Conservation (phyloP, 1,140 invertebrate species). For the Tetragnatha versicolor region DNA sequence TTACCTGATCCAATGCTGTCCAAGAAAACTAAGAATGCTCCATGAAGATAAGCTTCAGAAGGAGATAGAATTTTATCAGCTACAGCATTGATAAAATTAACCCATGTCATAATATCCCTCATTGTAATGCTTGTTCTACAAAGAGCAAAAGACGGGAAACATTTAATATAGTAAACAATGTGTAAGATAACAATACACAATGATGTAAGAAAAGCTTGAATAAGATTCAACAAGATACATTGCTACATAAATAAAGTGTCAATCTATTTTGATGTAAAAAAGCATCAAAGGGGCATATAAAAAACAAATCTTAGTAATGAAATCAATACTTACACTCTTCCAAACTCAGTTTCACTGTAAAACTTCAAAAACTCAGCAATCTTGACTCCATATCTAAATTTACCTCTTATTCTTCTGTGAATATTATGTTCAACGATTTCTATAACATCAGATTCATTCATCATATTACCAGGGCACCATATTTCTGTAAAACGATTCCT, state of each 20-base stretch:
- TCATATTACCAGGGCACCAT: constrained; percentile 85
- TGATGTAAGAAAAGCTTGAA: not conserved
- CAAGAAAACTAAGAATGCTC: constrained; percentile 87
- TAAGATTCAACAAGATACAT: no score
- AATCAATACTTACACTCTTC: constrained; percentile 68
- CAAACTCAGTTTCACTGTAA: constrained; percentile 76
- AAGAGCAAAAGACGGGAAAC: no score
- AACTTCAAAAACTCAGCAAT: constrained; percentile 84
- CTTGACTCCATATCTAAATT: not conserved
- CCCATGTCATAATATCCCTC: constrained; percentile 91
- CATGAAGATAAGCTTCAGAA: constrained; percentile 81
- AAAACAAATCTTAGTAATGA: not conserved
- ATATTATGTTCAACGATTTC: constrained; percentile 84
- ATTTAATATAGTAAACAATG: no score
- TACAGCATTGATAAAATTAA: constrained; percentile 80
- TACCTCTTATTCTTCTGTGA: not conserved
- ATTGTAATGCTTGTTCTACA: constrained; percentile 75
- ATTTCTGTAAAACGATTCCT: constrained; percentile 99
- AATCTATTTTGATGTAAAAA: no score
- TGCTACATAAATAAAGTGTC: no score
- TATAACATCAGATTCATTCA: constrained; percentile 74
- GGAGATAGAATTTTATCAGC: constrained; percentile 41
- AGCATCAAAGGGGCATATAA: no score
- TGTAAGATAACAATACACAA: no score
- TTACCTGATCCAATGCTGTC: constrained; percentile 80